Evolutionary conservation across 2,888 invertebrate genomes (phyloP).

Genomic region (Lochmaea capreae): DNA sequence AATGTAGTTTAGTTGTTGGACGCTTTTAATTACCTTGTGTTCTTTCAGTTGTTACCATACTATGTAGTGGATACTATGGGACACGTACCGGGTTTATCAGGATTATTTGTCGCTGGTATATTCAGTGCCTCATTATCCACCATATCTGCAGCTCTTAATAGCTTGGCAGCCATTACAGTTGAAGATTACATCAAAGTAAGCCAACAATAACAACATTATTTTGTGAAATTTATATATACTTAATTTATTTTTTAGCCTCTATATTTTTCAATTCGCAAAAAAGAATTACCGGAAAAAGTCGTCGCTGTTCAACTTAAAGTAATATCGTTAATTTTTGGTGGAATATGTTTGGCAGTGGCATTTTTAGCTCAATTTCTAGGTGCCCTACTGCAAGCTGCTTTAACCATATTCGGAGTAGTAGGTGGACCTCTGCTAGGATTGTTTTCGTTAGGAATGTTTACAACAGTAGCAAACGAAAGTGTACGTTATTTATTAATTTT

Average conservation of each 20-base stretch:
- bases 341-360: slow-evolving; percentile 82
- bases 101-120: slow-evolving; percentile 90
- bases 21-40: background rate
- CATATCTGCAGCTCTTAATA: slow-evolving; percentile 91
- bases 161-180: slow-evolving; percentile 89
- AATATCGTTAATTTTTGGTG: slow-evolving; percentile 79
- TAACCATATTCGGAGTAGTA: slow-evolving; percentile 88
- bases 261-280: slow-evolving; percentile 59
- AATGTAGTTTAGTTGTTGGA: too few species aligned
- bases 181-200: slow-evolving; percentile 82
- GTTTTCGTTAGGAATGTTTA: slow-evolving; percentile 88
- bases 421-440: slow-evolving; percentile 89
- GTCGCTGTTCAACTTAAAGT: slow-evolving; percentile 73
- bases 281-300: slow-evolving; percentile 61
- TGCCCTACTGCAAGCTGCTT: slow-evolving; percentile 86
- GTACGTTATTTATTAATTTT: slow-evolving; percentile 61
- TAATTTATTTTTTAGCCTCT: slow-evolving; percentile 60
- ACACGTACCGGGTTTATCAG: slow-evolving; percentile 81
- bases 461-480: slow-evolving; percentile 77
- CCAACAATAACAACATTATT: background rate
- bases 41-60: slow-evolving; percentile 74
- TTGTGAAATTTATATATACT: too few species aligned
- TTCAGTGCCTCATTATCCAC: slow-evolving; percentile 93
- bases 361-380: slow-evolving; percentile 86
- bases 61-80: slow-evolving; percentile 83